Evolutionary conservation across 2,797 vertebrate species (phyloP).

Genomic region (Rhadinocentrus ornatus): DNA sequence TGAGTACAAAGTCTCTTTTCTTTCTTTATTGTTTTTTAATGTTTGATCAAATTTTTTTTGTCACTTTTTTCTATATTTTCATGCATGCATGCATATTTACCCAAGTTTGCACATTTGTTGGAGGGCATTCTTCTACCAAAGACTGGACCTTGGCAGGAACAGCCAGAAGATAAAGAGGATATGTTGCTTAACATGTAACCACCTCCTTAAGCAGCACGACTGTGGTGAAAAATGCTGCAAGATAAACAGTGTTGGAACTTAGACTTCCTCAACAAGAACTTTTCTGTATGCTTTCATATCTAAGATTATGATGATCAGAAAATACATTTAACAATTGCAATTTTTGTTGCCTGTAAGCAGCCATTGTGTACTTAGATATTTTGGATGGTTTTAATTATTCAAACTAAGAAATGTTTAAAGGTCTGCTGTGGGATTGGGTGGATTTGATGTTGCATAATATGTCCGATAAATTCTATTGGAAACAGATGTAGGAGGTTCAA

Average conservation of each 20-base stretch:
- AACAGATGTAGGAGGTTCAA: conserved; percentile 63
- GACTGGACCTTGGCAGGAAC: conserved; percentile 6
- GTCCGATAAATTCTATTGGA: conserved; percentile 64
- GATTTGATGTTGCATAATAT: conserved; percentile 50
- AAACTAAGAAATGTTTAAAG: conserved; percentile 2
- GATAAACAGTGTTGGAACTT: conserved; percentile 51
- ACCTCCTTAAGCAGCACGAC: conserved; percentile 35
- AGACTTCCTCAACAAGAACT: neutral
- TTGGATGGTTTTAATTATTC: conserved; percentile 6
- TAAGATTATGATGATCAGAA: neutral
- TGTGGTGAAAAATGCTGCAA: conserved; percentile 53
- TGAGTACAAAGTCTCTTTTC: neutral
- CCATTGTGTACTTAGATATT: neutral
- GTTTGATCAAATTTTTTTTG: neutral
- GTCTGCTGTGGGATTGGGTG: neutral
- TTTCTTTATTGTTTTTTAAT: neutral
- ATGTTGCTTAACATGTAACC: conserved; percentile 55
- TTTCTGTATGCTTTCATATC: neutral
- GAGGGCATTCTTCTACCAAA: neutral
- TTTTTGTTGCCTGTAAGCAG: neutral
- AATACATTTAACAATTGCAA: neutral
- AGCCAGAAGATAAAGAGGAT: conserved; percentile 17
- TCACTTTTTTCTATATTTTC: conserved; percentile 1
- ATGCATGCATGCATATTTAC: neutral
- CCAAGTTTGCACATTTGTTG: neutral